Base-by-base conservation (phyloP, 2,797 vertebrate genomes). In the Lutjanus argentimaculatus region DNA sequence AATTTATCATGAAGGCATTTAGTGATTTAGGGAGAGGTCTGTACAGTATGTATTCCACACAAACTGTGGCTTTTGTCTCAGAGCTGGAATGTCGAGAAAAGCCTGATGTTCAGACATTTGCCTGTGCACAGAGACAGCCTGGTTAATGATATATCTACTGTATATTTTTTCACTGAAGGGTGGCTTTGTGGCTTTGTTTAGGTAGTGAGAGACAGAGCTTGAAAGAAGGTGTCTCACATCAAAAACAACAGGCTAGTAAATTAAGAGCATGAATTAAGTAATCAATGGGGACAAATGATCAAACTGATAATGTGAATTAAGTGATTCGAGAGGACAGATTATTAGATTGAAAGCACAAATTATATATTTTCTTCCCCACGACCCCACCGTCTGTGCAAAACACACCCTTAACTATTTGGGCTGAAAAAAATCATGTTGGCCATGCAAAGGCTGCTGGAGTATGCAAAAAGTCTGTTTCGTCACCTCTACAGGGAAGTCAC, bases 401-500 rank as follows among this genome's bases (percentile, higher is more conserved):
- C 19, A 64, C 25, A 2, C 4, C 8, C 8, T 19, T 36, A 40
- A 62, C 6, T 17, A 15, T 2, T 17, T 58, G 2, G 16, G 43
- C 16, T 84, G 62, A 65, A 81, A 70, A 72, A n/a, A 0, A 59
- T 21, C 59, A 56, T 72, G 30, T 61, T 55, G 56, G 45, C 57
- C 22, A 57, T 19, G 16, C 8, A 40, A 57, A 42, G 6, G 45
- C 49, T 65, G 81, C 66, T 53, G 25, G n/a, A 58, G 51, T 65
- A 59, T 58, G 83, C 72, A 85, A 62, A 89, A 78, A 70, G 49
- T 71, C 52, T 46, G 75, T 51, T 36, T 82, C 5, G 16, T 88
- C 85, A 75, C 79, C 66, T 89, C 79, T 30, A 71, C 66, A 63
- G 62, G 17, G 43, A 71, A 76, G 79, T 73, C 80, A 72, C 42